Evolutionary conservation across 2,797 vertebrate species (phyloP).

Genomic region (Prunella strophiata): DNA sequence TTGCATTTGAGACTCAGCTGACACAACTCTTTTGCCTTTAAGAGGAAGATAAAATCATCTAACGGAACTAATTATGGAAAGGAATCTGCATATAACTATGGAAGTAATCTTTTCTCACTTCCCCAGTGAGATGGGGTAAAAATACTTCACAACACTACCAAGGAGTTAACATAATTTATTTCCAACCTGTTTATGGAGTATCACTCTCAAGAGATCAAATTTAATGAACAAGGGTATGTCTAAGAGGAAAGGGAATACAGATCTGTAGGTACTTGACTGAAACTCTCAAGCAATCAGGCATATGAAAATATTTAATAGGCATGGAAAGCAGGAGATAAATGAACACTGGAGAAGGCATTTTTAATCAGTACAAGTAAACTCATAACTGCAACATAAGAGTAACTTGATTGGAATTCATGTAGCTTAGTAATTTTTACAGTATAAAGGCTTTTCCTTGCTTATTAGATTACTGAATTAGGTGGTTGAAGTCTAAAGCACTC

Average conservation of each 20-base stretch:
- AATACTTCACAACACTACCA: neutral
- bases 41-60: neutral
- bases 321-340: neutral
- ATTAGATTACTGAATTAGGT: constrained; percentile 6
- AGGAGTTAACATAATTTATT: neutral
- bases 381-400: neutral
- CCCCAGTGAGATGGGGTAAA: neutral
- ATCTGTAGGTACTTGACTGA: neutral
- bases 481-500: neutral
- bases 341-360: neutral
- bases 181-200: neutral
- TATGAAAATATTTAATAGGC: neutral
- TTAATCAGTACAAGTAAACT: constrained; percentile 24
- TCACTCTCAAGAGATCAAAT: neutral
- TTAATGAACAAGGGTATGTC: neutral
- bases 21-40: neutral
- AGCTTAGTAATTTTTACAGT: neutral
- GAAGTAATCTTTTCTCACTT: neutral
- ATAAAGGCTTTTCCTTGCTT: neutral
- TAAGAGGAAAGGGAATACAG: neutral
- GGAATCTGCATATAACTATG: neutral
- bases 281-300: constrained; percentile 1
- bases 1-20: neutral
- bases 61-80: neutral
- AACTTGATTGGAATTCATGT: neutral